Conservation (phyloP, 2,888 invertebrate genomes). For the Arrhopalites spinosus region DNA sequence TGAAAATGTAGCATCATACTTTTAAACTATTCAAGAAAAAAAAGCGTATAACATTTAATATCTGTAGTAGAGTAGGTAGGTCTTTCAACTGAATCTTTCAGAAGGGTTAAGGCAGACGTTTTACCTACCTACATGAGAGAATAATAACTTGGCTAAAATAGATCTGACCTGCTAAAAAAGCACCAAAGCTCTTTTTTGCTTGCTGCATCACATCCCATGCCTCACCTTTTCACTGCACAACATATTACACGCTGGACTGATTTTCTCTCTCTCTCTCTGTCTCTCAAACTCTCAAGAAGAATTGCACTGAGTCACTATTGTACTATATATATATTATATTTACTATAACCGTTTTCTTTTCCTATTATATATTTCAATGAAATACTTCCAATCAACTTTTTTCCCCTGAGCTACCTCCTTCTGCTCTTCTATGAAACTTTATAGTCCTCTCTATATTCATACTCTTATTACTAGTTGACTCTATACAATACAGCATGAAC, state of each 20-base stretch:
- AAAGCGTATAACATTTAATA: not conserved
- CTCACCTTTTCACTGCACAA: not conserved
- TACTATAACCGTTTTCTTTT: not conserved
- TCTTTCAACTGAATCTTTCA: not conserved
- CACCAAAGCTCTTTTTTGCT: not conserved
- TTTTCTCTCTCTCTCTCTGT: slow-evolving; percentile 20
- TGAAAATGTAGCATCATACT: not conserved
- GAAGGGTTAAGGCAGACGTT: not conserved
- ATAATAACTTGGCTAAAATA: not conserved
- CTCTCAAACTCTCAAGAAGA: not conserved
- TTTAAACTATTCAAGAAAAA: not conserved
- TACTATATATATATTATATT: not conserved
- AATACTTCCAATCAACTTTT: not conserved
- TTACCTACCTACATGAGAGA: not conserved
- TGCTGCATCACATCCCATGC: slow-evolving; percentile 7
- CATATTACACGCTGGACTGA: slow-evolving; percentile 32
- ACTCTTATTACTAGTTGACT: not conserved
- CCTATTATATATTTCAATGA: no score
- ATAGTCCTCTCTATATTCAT: not conserved
- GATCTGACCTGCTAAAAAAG: slow-evolving; percentile 10
- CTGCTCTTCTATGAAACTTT: slow-evolving; percentile 1
- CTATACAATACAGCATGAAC: not conserved
- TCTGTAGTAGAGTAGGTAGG: not conserved
- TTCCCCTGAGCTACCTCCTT: not conserved
- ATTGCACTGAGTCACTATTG: not conserved